phyloP scores from a whole-genome alignment of 2,113 vertebrate genomes.

The Dromiciops gliroides region DNA sequence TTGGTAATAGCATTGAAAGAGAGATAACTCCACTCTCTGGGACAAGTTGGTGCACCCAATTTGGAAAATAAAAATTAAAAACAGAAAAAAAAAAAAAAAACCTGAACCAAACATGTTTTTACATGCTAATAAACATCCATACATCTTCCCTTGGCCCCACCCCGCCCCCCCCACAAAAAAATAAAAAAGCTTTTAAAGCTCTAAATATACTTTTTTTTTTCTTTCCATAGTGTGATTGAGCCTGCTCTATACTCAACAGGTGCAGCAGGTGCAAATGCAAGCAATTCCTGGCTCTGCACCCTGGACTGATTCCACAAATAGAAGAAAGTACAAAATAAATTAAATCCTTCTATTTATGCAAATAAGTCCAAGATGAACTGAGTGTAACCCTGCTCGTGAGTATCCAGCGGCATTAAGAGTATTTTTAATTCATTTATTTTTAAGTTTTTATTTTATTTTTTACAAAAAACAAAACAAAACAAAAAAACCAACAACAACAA shows the following conservation, averaged over 20 bases:
- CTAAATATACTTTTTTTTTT: slow-evolving; percentile 75
- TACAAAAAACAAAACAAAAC: too few species aligned
- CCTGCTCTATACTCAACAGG: slow-evolving; percentile 74
- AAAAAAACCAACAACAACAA: slow-evolving; percentile 71
- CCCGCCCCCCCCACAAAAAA: slow-evolving; percentile 71
- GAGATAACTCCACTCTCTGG: slow-evolving; percentile 70
- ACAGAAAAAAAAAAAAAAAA: neutral
- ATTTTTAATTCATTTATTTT: slow-evolving; percentile 70
- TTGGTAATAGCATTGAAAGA: slow-evolving; percentile 61
- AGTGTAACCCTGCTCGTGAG: slow-evolving; percentile 72
- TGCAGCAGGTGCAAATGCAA: slow-evolving; percentile 76
- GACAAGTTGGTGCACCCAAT: slow-evolving; percentile 70
- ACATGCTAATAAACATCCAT: slow-evolving; percentile 60
- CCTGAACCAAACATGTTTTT: slow-evolving; percentile 45
- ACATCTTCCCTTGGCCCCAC: slow-evolving; percentile 64
- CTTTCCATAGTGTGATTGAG: slow-evolving; percentile 70
- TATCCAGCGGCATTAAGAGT: slow-evolving; percentile 75
- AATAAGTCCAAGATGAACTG: slow-evolving; percentile 76
- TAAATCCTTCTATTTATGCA: slow-evolving; percentile 75
- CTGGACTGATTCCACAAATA: slow-evolving; percentile 60
- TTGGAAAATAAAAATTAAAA: slow-evolving; percentile 18
- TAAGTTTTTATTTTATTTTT: slow-evolving; percentile 73
- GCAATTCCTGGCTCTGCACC: slow-evolving; percentile 76
- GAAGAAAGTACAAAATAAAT: slow-evolving; percentile 78
- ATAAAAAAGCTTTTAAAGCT: slow-evolving; percentile 79